Base-by-base conservation (phyloP, 1,140 invertebrate genomes). In the Ganaspis sp. region DNA sequence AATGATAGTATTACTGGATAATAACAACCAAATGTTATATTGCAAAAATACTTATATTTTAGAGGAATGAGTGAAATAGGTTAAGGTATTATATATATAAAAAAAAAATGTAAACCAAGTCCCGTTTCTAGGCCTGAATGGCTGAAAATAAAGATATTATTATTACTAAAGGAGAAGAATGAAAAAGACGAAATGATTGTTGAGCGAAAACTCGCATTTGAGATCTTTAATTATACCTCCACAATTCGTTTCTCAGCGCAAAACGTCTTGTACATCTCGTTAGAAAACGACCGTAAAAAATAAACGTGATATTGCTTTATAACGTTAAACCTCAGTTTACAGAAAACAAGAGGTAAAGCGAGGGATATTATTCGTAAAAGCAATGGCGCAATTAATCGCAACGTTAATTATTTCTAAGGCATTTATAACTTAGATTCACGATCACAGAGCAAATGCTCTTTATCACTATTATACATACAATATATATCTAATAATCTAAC, bases 181-280 rank as follows among this genome's bases (percentile, higher is more conserved):
- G 8, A 49, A 49, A 49, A 17, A 15, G n/a, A 49, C 15, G 0
- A 4, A 49, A n/a, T 1, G 17, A 6, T 49, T 64, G 12, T 34
- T 64, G 15, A 6, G 58, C 58, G 58, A 64, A 64, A 64, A 64
- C 23, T 64, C 87, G 81, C 89, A 92, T 45, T 34, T 74, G 78
- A 83, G 81, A 83, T 83, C 82, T 72, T 78, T 81, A 83, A 69
- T 64, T 64, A n/a, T n/a, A 64, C 74, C 69, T 81, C 75, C 40
- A 75, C 70, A 29, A 73, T 53, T 49, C 21, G 42, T 73, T 49
- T 77, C 42, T 42, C 74, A 64, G 40, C 71, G 40, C 12, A 15
- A 69, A 69, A 77, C 64, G 64, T 42, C 74, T 34, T 8, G 37
- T 72, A 12, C 17, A 34, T 58, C 58, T 19, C 26, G 12, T 73